These are phyloP conservation scores for Acrocephalus scirpaceus DNA, from an alignment of 2,797 vertebrate genomes.

Conservation along the genomic window DNA sequence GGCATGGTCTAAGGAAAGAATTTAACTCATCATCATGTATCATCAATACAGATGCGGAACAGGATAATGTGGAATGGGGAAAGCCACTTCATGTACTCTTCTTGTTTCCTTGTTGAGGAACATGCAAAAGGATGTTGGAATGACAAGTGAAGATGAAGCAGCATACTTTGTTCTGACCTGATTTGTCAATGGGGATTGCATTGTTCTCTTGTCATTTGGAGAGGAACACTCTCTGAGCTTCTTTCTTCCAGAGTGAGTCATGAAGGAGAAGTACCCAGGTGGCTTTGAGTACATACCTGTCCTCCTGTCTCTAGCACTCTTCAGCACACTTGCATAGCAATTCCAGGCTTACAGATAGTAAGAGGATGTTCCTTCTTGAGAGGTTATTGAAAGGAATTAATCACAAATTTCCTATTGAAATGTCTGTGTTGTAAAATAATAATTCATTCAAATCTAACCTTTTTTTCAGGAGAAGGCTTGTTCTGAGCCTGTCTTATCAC, in stretches of 20 bases:
- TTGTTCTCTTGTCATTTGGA: neutral
- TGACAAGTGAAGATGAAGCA: neutral
- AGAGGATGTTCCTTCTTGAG: neutral
- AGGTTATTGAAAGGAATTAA: slow-evolving; percentile 4
- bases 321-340: neutral
- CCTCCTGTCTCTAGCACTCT: slow-evolving; percentile 24
- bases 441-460: neutral
- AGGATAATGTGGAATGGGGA: neutral
- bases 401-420: slow-evolving; percentile 1
- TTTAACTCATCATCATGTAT: neutral
- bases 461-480: neutral
- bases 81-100: neutral
- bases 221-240: neutral
- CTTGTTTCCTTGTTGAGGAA: neutral
- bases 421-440: neutral
- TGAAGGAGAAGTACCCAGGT: neutral
- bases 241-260: neutral
- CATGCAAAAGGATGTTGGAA: neutral
- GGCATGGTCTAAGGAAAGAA: neutral
- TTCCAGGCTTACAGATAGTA: neutral
- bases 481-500: neutral
- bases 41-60: neutral
- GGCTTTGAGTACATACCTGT: neutral
- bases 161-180: neutral
- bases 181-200: neutral